Base-by-base conservation (phyloP, 2,113 vertebrate species). In the Seriola aureovittata region DNA sequence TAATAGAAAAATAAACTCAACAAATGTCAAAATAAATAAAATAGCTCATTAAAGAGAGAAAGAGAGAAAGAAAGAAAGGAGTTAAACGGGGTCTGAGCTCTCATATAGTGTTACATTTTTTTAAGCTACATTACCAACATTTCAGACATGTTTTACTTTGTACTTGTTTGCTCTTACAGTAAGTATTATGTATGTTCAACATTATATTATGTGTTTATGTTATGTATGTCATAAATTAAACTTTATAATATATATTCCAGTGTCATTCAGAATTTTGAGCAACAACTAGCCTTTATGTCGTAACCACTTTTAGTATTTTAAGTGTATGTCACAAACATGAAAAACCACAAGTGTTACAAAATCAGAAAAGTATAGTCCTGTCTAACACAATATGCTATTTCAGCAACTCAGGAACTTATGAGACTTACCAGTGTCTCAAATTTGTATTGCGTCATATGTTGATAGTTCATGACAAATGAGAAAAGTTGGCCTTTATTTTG, bases 341-440 rank as follows among this genome's bases (percentile, higher is more conserved):
- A 36, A 79, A 85, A 38, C 1, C 2, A 42, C 14, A 52, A 29
- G n/a, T 42, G 54, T 85, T 85, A 69, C 67, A 73, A 29, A 86
- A 85, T 23, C 16, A 48, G 42, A 34, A 17, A 65, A 42, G 73
- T 73, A 62, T 59, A 34, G 76, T 86, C 55, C 42, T 25, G 1
- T 21, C 5, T 12, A 19, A 36, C 46, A 50, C 14, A 87, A 81
- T 32, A 52, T 3, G 14, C 13, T 23, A 44, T 55, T 75, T 69
- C 2, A 71, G 3, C 8, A 57, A 83, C 11, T 72, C 57, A 57
- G 82, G 69, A 89, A 81, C 17, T 34, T 54, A 0, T n/a, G 69
- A 82, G 23, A 58, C 13, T 12, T 0, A 8, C 54, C 57, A 44
- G 8, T 59, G 36, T 78, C 23, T 79, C 44, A 72, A 42, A 52